Base-by-base conservation (phyloP, 2,888 invertebrate genomes). In the Iselma pallidipennis region DNA sequence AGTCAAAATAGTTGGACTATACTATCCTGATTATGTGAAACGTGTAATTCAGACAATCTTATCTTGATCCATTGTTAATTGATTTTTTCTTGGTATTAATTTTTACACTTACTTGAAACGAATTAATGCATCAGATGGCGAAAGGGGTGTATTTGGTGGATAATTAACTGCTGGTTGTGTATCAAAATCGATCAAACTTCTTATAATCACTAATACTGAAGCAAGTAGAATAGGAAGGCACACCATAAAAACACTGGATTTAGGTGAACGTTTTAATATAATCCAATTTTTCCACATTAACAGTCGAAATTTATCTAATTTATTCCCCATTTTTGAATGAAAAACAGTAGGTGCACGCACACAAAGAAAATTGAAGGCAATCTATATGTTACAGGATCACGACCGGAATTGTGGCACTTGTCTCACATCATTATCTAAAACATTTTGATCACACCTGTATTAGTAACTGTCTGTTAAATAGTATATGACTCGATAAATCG, bases 221-320 rank as follows among this genome's bases (percentile, higher is more conserved):
- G 86, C 83, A 54, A 90, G 88, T 1, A 86, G 63, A 0, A 88
- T 85, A 0, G 91, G 91, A 31, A 89, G 76, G 0, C 88, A 58
- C 16, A 94, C 79, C 78, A 92, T 92, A 37, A 88, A 76, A 0
- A 84, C 50, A 0, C 92, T 88, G 76, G 90, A 88, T 42, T 85
- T 66, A 54, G 86, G 87, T 77, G 90, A 89, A 65, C 91, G 83
- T 83, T 86, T 88, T 82, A 92, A 91, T 51, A 92, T 85, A 6
- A 89, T 80, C 81, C 88, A 91, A 78, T 94, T 94, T 82, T 94
- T 94, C 93, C 93, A 94, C 78, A 91, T 84, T 65, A 94, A 81
- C 66, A 94, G 82, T 19, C 83, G 76, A 75, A 92, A 90, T 78
- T 89, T 63, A 14, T 63, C 31, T 9, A 53, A 28, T 23, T 52